Conservation (phyloP, 2,113 vertebrate species). For the Gallinago media region DNA sequence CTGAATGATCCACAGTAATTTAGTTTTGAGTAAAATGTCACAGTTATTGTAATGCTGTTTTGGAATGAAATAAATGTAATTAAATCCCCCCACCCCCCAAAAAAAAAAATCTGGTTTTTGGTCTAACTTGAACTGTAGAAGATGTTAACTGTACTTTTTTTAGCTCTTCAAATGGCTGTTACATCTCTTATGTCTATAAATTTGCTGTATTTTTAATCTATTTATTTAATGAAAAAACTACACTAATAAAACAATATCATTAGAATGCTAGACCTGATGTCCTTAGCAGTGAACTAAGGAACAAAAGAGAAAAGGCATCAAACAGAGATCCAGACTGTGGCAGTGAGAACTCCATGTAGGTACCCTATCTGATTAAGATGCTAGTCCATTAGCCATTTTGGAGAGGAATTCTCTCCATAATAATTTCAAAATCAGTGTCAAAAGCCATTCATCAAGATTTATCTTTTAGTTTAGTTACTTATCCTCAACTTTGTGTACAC, state of each 20-base stretch:
- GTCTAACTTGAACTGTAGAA: not conserved
- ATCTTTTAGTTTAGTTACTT: not conserved
- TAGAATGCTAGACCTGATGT: not conserved
- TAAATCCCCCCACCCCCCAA: not conserved
- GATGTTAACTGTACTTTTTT: not conserved
- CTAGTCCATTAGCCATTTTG: not conserved
- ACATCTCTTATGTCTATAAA: not conserved
- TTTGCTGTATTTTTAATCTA: not conserved
- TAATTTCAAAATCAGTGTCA: constrained; percentile 42
- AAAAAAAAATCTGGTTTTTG: rapidly evolving
- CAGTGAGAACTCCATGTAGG: rapidly evolving
- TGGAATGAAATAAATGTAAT: not conserved
- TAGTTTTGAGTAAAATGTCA: not conserved
- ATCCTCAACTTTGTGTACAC: not conserved
- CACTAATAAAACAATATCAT: not conserved
- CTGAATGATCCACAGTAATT: not conserved
- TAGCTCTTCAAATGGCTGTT: not conserved
- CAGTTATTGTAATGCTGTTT: not conserved
- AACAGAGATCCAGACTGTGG: not conserved
- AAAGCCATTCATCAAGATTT: constrained; percentile 32
- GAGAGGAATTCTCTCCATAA: not conserved
- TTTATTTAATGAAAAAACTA: rapidly evolving
- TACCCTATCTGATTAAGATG: not conserved
- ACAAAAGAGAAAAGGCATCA: not conserved
- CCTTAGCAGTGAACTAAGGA: not conserved